Conservation (phyloP, 2,888 invertebrate genomes). For the Cryptosula pallasiana region DNA sequence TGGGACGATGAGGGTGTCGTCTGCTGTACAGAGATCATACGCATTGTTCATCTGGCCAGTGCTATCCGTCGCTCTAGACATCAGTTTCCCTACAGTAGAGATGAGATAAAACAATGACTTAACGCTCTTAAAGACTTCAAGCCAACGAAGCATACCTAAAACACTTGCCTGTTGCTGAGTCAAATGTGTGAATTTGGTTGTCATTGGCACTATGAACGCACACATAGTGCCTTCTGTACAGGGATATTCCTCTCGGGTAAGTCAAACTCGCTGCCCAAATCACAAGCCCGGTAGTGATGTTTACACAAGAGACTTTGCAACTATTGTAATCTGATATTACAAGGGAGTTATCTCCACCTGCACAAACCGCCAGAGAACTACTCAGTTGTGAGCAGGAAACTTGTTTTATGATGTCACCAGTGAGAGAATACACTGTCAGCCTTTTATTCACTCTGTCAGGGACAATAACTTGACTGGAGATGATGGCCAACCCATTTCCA, state of each 20-base stretch:
- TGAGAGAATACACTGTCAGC: slow-evolving; percentile 18
- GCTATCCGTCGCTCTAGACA: too few species aligned
- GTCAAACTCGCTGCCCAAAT: neutral
- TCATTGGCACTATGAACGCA: neutral
- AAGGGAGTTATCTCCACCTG: neutral
- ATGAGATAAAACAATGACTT: too few species aligned
- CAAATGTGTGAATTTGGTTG: neutral
- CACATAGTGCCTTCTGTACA: neutral
- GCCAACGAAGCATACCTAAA: too few species aligned
- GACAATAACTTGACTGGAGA: neutral
- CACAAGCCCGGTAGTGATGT: neutral
- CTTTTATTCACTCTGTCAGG: slow-evolving; percentile 9
- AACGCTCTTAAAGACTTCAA: too few species aligned
- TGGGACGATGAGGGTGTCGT: neutral
- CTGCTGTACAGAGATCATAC: too few species aligned
- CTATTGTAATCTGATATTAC: neutral
- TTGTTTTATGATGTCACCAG: neutral
- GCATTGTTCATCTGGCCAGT: too few species aligned
- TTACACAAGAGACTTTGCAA: neutral
- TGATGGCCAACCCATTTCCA: neutral
- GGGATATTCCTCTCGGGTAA: neutral
- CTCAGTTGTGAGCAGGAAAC: neutral
- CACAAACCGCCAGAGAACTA: neutral
- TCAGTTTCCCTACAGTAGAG: too few species aligned
- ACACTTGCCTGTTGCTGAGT: neutral